Evolutionary conservation across 2,113 vertebrate genomes (phyloP).

Genomic region (Pygoscelis adeliae): DNA sequence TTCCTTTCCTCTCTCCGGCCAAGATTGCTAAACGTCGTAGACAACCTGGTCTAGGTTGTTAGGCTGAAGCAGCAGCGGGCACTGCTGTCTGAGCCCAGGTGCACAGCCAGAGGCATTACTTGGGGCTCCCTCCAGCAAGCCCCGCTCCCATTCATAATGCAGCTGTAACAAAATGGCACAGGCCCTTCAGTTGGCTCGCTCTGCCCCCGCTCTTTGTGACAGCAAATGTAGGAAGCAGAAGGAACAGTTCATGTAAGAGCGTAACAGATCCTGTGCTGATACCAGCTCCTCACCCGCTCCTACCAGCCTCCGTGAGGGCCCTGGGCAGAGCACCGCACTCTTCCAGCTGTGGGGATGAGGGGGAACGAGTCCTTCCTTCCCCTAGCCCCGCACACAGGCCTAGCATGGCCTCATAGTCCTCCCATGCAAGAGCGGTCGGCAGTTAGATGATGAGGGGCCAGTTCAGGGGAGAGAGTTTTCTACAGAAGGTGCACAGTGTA

Average conservation of each 20-base stretch:
- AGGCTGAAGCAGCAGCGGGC: neutral
- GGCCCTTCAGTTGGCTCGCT: fast-evolving
- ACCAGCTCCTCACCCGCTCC: neutral
- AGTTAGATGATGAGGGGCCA: neutral
- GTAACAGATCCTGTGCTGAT: neutral
- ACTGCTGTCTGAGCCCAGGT: neutral
- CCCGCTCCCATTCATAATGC: neutral
- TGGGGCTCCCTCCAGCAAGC: neutral
- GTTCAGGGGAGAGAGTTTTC: neutral
- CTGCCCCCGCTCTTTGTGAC: neutral
- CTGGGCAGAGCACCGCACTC: neutral
- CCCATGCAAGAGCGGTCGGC: fast-evolving
- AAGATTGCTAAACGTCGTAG: neutral
- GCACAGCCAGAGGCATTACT: neutral
- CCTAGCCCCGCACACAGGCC: too few relatives aligned
- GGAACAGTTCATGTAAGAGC: neutral
- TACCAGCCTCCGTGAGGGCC: fast-evolving
- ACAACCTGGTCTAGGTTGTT: neutral
- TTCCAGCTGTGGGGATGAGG: neutral
- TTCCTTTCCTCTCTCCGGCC: neutral
- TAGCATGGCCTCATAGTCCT: neutral
- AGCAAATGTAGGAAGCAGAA: neutral
- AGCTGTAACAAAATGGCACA: neutral
- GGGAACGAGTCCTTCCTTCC: neutral
- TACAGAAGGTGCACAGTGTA: neutral